These are phyloP conservation scores for Fratercula arctica DNA, from an alignment of 2,797 vertebrate species.

Conservation along the genomic window DNA sequence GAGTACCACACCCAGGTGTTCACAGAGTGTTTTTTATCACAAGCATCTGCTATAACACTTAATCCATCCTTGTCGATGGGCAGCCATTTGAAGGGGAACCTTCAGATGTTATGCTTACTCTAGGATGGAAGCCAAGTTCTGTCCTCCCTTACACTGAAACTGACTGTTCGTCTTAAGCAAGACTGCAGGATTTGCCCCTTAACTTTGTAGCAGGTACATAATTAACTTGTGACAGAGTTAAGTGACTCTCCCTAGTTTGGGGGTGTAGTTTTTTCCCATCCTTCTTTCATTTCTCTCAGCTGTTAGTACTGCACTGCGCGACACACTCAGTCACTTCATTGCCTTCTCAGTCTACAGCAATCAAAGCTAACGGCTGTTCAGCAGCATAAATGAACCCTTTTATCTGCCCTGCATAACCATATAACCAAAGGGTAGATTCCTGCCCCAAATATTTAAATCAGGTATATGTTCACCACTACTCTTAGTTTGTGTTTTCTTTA, in stretches of 20 bases:
- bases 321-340: not conserved
- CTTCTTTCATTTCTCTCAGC: not conserved
- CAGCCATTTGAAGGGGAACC: not conserved
- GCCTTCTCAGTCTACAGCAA: not conserved
- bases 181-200: not conserved
- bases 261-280: not conserved
- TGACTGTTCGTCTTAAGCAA: not conserved
- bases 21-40: not conserved
- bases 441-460: not conserved
- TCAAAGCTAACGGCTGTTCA: not conserved
- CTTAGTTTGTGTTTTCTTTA: not conserved
- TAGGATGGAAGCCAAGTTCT: not conserved
- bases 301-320: not conserved
- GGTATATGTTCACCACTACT: not conserved
- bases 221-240: not conserved
- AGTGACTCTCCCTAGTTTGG: not conserved
- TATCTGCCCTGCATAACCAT: not conserved
- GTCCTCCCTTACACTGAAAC: not conserved
- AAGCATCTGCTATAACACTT: not conserved
- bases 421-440: not conserved
- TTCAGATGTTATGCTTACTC: not conserved
- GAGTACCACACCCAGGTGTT: not conserved
- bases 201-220: not conserved
- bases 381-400: not conserved
- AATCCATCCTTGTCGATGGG: not conserved